A percentile compares a stretch with the other conserved stretches of the same genome.
Conservation (phyloP, 1,140 invertebrate species). For the Stratiolaelaps scimitus region DNA sequence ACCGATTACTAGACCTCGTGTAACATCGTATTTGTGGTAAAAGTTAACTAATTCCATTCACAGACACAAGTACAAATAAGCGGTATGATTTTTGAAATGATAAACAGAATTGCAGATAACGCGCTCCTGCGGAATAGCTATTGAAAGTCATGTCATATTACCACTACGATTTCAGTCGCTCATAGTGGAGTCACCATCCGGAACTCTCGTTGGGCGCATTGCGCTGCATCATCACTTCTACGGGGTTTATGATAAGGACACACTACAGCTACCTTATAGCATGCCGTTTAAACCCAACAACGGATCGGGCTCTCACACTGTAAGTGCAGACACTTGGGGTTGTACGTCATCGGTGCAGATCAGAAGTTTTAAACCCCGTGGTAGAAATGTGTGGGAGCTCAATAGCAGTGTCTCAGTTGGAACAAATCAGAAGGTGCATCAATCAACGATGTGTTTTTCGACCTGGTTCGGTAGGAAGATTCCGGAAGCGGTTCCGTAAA, state of each 20-base stretch:
- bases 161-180: conserved; percentile 5
- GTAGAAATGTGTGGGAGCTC: neutral
- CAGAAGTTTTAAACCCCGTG: neutral
- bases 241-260: conserved; percentile 2
- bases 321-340: neutral
- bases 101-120: too few species aligned
- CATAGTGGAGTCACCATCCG: conserved; percentile 1
- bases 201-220: neutral
- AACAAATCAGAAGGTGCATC: neutral
- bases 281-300: neutral
- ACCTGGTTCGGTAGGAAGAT: too few species aligned
- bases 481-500: too few species aligned
- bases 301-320: neutral
- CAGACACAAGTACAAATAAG: too few species aligned
- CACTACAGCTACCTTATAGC: neutral
- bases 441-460: too few species aligned
- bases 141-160: too few species aligned
- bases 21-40: too few species aligned
- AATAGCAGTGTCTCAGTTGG: neutral
- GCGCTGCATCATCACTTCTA: conserved; percentile 14
- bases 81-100: too few species aligned
- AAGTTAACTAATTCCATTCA: too few species aligned
- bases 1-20: too few species aligned
- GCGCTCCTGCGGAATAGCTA: too few species aligned
- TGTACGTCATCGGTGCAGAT: neutral